Evolutionary conservation across 1,140 invertebrate species (phyloP).

Genomic region (Littorina saxatilis): DNA sequence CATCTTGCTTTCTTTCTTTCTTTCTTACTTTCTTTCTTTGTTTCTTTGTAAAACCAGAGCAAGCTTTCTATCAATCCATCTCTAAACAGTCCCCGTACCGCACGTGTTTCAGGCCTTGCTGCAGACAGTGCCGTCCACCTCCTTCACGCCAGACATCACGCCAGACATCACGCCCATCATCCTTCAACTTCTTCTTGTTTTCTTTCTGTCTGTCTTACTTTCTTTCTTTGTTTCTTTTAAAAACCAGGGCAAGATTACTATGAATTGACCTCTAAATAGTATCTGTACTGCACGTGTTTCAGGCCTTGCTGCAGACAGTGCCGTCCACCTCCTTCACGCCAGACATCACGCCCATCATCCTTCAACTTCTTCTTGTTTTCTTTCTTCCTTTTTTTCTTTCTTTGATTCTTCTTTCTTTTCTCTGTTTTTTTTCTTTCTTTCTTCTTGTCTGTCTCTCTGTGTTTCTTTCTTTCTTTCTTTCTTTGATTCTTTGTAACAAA

Average conservation of each 20-base stretch:
- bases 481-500: neutral
- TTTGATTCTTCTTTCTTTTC: neutral
- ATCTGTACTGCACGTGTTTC: conserved; percentile 1
- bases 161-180: conserved; percentile 97
- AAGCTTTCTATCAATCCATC: neutral
- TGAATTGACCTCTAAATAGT: neutral
- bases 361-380: conserved; percentile 71
- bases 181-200: conserved; percentile 73
- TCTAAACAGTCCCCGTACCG: neutral
- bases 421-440: neutral
- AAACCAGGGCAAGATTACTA: neutral
- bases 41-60: neutral
- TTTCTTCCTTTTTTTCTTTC: no score
- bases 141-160: conserved; percentile 96
- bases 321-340: conserved; percentile 86
- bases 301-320: conserved; percentile 56
- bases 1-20: neutral
- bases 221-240: neutral
- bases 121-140: conserved; percentile 65
- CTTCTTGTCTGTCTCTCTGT: neutral
- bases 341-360: conserved; percentile 96
- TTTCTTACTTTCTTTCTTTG: neutral
- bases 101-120: conserved; percentile 50
- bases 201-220: neutral
- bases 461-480: neutral